These are phyloP conservation scores for Lithobates sylvaticus DNA, from an alignment of 2,797 vertebrate genomes.

Conservation along the genomic window DNA sequence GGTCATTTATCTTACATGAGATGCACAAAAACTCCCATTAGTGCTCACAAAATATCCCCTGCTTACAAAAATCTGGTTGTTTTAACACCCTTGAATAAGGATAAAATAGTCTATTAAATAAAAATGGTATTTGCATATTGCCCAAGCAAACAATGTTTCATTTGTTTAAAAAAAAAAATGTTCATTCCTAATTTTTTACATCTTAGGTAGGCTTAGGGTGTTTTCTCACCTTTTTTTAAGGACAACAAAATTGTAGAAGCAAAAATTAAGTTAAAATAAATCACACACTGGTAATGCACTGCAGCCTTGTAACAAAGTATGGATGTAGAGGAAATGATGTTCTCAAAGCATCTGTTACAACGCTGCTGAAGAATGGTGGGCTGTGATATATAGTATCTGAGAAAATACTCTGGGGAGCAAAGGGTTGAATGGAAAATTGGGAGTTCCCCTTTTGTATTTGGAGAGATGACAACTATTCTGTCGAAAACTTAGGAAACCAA, in stretches of 20 bases:
- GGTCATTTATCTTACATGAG: no score
- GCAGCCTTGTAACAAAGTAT: constrained; percentile 2
- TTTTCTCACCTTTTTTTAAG: not conserved
- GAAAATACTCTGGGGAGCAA: constrained; percentile 46
- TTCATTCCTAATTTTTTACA: no score
- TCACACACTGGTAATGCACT: not conserved
- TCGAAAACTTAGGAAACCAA: constrained; percentile 37
- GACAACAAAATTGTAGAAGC: not conserved
- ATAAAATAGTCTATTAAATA: not conserved
- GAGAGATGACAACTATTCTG: constrained; percentile 49
- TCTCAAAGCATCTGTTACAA: constrained; percentile 33
- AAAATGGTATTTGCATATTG: not conserved
- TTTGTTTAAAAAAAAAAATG: no score
- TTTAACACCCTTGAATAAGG: no score
- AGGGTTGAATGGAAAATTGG: constrained; percentile 54
- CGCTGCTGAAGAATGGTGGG: constrained; percentile 30
- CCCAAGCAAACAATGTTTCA: not conserved
- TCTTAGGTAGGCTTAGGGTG: not conserved
- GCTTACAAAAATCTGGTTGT: no score
- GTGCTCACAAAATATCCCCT: no score
- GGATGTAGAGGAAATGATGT: not conserved
- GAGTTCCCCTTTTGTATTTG: constrained; percentile 59
- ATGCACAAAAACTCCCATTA: no score
- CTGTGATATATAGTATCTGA: constrained; percentile 48
- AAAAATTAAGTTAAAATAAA: not conserved